These are phyloP conservation scores for Pangasius krempfi DNA, from an alignment of 2,797 vertebrate genomes.

Conservation along the genomic window DNA sequence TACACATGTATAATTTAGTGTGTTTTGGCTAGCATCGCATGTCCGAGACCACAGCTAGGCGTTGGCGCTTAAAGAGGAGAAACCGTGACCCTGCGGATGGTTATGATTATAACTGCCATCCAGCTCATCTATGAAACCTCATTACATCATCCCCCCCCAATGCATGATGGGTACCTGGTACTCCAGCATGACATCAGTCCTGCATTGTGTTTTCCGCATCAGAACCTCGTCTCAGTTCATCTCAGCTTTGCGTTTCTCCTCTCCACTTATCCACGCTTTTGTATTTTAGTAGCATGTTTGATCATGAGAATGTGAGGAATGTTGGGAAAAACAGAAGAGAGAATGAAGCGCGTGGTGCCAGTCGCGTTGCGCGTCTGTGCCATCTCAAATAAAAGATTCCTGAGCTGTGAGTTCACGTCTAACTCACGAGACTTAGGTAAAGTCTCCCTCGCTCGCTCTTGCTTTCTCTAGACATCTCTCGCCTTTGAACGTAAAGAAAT, in stretches of 20 bases:
- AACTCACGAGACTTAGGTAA: background rate
- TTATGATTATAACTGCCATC: slow-evolving; percentile 9
- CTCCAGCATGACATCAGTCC: background rate
- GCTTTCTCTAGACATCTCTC: background rate
- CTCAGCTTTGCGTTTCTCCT: background rate
- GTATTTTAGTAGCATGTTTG: background rate
- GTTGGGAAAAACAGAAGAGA: background rate
- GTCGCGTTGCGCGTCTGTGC: background rate
- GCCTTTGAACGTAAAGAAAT: background rate
- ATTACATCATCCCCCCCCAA: background rate
- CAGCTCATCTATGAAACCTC: background rate
- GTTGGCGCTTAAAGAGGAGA: slow-evolving; percentile 13
- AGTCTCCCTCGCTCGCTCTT: background rate
- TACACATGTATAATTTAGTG: slow-evolving; percentile 27
- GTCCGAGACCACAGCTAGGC: slow-evolving; percentile 28
- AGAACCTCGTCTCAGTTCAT: background rate
- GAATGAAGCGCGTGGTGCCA: background rate
- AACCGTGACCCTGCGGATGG: background rate
- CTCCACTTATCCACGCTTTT: background rate
- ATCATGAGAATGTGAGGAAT: slow-evolving; percentile 15
- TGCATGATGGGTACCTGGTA: background rate
- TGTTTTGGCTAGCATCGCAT: background rate
- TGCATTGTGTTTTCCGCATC: background rate
- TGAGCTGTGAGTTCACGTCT: slow-evolving; percentile 46
- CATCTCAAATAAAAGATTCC: slow-evolving; percentile 30